These are phyloP conservation scores for Lagodon rhomboides DNA, from an alignment of 2,797 vertebrate species.

Conservation along the genomic window DNA sequence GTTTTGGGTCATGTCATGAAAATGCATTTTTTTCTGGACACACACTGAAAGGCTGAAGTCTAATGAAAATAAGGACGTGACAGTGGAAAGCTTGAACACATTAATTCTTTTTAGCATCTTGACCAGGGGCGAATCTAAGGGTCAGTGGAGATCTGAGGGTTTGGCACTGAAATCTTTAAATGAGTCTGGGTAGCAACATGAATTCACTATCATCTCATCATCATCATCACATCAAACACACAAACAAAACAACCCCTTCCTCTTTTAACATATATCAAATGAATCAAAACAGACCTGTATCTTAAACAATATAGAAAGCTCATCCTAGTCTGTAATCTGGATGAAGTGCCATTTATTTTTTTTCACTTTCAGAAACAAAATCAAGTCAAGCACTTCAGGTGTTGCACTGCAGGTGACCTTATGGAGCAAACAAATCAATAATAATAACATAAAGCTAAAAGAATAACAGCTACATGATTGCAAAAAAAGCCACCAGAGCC, in stretches of 20 bases:
- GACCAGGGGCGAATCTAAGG: background rate
- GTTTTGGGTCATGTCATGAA: background rate
- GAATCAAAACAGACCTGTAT: background rate
- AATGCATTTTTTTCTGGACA: background rate
- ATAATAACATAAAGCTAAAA: background rate
- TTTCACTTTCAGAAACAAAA: background rate
- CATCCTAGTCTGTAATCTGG: background rate
- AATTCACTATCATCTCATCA: background rate
- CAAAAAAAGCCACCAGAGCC: too few species aligned
- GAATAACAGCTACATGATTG: too few species aligned
- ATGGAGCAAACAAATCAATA: background rate
- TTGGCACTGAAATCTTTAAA: background rate
- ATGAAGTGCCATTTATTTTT: background rate
- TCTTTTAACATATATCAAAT: background rate
- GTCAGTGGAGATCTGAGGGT: background rate
- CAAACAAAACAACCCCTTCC: background rate
- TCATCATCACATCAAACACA: background rate
- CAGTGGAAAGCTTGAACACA: background rate
- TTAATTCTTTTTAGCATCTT: constrained; percentile 14
- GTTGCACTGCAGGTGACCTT: background rate
- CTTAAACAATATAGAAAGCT: background rate
- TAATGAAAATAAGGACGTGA: background rate
- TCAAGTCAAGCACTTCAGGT: background rate
- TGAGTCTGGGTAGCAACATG: too few species aligned
- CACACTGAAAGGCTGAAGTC: background rate